Base-by-base conservation (phyloP, 2,113 vertebrate genomes). In the Lophotis ruficrista region DNA sequence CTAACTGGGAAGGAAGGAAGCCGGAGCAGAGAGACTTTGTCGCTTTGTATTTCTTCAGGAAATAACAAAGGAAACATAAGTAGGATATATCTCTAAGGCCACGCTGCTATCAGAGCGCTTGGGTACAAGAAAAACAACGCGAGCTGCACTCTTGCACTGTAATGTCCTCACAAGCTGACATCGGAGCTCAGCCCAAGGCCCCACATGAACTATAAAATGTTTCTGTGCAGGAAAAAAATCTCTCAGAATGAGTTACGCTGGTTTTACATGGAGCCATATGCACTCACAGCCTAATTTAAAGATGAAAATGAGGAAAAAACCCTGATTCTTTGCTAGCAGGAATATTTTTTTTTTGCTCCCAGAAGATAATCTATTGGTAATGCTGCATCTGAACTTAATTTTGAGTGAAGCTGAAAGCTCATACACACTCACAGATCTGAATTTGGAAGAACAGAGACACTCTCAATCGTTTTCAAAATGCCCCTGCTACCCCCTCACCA, bases 161-260 rank as follows among this genome's bases (percentile, higher is more conserved):
- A 9, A 30, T 43, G 43, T 43, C 64, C 83, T 68, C 87, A 56
- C 72, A 78, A 87, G 35, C 47, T 66, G 61, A 47, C 66, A 45
- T 8, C 0, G 2, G 73, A 79, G 43, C 51, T 90, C 78, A 69
- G 70, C 54, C 58, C 75, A 72, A 50, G 68, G 54, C 41, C 64
- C 11, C 51, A 86, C 0, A 78, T 60, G 35, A 91, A 43, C 64
- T 38, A 47, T 81, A 81, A 88, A 73, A 20, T 12, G 4, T 28
- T 91, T 71, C n/a, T 56, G 6, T 68, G 48, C n/a, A 51, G 60
- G n/a, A 56, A 81, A 82, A 75, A 76, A 61, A 5, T 7, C 33
- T 58, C 91, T 56, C 43, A 23, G 47, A 89, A 81, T 0, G 41
- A 73, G 47, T 83, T 83, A 51, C 0, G 0, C 20, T n/a, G 19